Percentiles rank a stretch among this genome's conserved stretches.
These are phyloP conservation scores for Rhabditoides inermis DNA, from an alignment of 2,888 invertebrate genomes.

Conservation along the genomic window DNA sequence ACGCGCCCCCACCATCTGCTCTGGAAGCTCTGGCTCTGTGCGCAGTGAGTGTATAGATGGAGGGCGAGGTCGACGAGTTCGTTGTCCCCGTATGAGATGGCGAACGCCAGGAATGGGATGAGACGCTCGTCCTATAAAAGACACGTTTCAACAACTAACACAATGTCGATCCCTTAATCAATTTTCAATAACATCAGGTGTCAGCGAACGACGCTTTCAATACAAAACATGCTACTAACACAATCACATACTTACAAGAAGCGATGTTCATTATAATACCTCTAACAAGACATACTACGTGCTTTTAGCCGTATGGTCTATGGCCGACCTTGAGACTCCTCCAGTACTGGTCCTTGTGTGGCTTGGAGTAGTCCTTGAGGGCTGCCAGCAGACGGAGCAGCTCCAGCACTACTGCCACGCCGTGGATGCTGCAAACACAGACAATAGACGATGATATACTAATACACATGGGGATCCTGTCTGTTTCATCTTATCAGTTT, in stretches of 20 bases:
- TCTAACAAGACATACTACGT: neutral
- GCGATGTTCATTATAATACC: neutral
- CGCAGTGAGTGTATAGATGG: conserved; percentile 50
- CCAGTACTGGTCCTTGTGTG: conserved; percentile 51
- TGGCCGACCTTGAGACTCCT: conserved; percentile 50
- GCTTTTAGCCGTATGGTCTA: neutral
- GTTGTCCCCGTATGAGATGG: conserved; percentile 50
- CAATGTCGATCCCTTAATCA: neutral
- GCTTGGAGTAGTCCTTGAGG: conserved; percentile 44
- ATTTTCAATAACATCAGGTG: too few species aligned
- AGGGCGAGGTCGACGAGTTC: conserved; percentile 53
- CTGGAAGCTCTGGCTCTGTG: conserved; percentile 53
- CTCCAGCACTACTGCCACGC: conserved; percentile 40
- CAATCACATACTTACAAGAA: neutral
- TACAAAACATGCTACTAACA: neutral
- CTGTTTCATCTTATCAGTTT: too few species aligned
- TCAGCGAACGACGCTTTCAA: neutral
- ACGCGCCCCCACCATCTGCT: conserved; percentile 37
- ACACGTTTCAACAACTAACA: neutral
- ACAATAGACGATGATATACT: too few species aligned
- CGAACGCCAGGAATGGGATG: conserved; percentile 54
- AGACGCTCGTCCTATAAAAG: conserved; percentile 51
- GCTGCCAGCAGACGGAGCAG: conserved; percentile 35
- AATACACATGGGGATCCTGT: too few species aligned
- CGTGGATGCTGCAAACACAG: conserved; percentile 20